A percentile compares a stretch with the other conserved stretches of the same genome.
Evolutionary conservation across 2,888 invertebrate genomes (phyloP).

Genomic region (Orthonychiurus folsomi): DNA sequence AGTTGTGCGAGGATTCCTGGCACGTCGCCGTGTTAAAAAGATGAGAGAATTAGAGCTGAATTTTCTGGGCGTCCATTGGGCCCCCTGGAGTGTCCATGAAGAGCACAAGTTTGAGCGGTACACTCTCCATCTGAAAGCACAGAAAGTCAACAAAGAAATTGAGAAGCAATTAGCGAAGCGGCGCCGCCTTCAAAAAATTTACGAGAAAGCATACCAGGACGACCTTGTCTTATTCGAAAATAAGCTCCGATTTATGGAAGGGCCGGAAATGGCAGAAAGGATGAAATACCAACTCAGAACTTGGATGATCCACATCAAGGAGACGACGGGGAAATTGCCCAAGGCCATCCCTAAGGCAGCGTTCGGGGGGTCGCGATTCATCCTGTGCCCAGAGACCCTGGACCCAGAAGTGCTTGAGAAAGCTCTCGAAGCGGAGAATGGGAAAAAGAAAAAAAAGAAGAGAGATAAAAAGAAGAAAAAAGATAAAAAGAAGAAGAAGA

Average conservation of each 20-base stretch:
- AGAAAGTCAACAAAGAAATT: slow-evolving; percentile 12
- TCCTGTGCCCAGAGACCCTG: slow-evolving; percentile 53
- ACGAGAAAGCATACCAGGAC: slow-evolving; percentile 59
- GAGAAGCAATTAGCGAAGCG: slow-evolving; percentile 43
- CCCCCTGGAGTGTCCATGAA: slow-evolving; percentile 4
- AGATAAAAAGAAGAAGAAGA: slow-evolving; percentile 47
- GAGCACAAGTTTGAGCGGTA: not conserved
- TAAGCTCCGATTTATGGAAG: slow-evolving; percentile 61
- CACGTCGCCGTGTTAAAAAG: slow-evolving; percentile 29
- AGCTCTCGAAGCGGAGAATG: slow-evolving; percentile 7
- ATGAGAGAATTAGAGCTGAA: slow-evolving; percentile 36
- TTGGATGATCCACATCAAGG: slow-evolving; percentile 59
- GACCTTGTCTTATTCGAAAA: slow-evolving; percentile 53
- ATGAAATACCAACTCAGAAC: slow-evolving; percentile 76
- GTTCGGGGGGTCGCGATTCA: slow-evolving; percentile 74
- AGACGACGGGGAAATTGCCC: slow-evolving; percentile 75
- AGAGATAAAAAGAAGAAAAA: slow-evolving; percentile 57
- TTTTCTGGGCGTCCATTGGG: slow-evolving; percentile 37
- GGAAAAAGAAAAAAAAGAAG: slow-evolving; percentile 44
- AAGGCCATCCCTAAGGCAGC: slow-evolving; percentile 79
- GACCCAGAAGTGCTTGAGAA: slow-evolving; percentile 20
- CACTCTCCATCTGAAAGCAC: slow-evolving; percentile 1
- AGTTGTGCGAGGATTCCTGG: slow-evolving; percentile 39
- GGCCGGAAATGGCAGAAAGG: slow-evolving; percentile 69
- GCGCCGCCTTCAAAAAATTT: slow-evolving; percentile 58